phyloP scores from a whole-genome alignment of 1,140 invertebrate genomes.

The Ceratina calcarata region DNA sequence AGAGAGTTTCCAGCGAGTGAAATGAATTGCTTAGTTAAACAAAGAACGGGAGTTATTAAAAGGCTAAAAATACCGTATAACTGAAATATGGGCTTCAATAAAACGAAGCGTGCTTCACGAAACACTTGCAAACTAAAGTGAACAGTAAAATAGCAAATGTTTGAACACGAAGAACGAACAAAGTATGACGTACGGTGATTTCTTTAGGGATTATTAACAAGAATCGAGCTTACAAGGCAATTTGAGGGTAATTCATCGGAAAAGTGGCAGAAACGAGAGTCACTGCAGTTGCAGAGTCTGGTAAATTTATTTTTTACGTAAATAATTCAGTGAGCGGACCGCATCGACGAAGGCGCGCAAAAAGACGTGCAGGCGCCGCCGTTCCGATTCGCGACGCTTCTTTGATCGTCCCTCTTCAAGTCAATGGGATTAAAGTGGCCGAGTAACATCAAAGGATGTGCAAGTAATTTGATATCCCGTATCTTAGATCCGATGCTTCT shows the following conservation, averaged over 20 bases:
- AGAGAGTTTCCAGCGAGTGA: too few relatives aligned
- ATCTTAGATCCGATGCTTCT: slow-evolving; percentile 33
- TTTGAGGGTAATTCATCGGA: slow-evolving; percentile 4
- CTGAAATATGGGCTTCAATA: neutral
- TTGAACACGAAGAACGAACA: neutral
- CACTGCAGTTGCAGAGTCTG: neutral
- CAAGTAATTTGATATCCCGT: slow-evolving; percentile 58
- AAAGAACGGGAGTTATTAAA: neutral
- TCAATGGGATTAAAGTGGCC: slow-evolving; percentile 61
- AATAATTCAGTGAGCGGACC: slow-evolving; percentile 59
- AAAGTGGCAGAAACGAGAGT: neutral
- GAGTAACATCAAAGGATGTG: slow-evolving; percentile 54
- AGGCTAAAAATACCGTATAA: neutral
- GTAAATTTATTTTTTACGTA: slow-evolving; percentile 50
- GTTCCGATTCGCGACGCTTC: slow-evolving; percentile 37
- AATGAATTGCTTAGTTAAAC: slow-evolving; percentile 12
- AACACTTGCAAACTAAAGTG: too few relatives aligned
- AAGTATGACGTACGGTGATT: neutral
- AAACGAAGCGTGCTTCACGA: neutral
- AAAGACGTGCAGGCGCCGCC: too few relatives aligned
- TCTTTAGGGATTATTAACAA: neutral
- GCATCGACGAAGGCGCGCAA: neutral
- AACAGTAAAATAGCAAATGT: neutral
- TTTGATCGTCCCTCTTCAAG: slow-evolving; percentile 55
- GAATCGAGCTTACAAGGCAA: neutral